Evolutionary conservation across 2,113 vertebrate genomes (phyloP), one percentile per base, ranked within the genome.

Genomic region (Malurus cyaneus): DNA sequence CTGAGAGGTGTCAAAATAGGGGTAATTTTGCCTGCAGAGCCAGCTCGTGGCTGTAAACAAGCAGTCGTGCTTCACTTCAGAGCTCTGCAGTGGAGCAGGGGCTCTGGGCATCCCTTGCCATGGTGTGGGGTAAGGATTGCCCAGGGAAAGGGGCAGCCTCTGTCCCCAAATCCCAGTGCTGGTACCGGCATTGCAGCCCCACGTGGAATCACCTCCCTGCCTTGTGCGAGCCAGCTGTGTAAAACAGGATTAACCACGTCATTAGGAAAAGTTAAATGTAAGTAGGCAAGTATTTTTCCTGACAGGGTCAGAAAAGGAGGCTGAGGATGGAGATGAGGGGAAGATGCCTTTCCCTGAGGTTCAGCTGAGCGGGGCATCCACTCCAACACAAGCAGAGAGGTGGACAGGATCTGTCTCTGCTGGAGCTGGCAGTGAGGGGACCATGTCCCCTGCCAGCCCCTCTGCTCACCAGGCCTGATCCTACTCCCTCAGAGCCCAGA

Each of bases 1-100:
- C 59, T 53, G 85, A 92, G 91, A 93, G 49, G 85, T 88, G 94
- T 91, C 93, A 94, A 94, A 96, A 88, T 32, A 94, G 39, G 66
- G 73, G 85, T 78, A 82, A 93, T 93, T 92, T 39, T 82, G 62
- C 74, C 66, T 80, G 79, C 50, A 65, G 29, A 25, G 67, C 28
- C 46, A 79, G 81, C 44, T 64, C 6, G 5, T 5, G 20, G 78
- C 39, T 66, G 73, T 81, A 81, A 95, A 88, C 87, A 87, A 71
- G 62, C 2, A 0, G 26, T 42, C 3, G 16, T 69, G 86, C 82
- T 24, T 72, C 67, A 9, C 42, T 41, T 46, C 24, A 9, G 73
- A 81, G 73, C 61, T n/a, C 69, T 46, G 60, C 54, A 8, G 2
- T 4, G 18, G 69, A 70, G 41, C 78, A 39, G 73, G 36, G 60